These are phyloP conservation scores for Botrylloides violaceus DNA, from an alignment of 23 tunicate species.

Conservation along the genomic window DNA sequence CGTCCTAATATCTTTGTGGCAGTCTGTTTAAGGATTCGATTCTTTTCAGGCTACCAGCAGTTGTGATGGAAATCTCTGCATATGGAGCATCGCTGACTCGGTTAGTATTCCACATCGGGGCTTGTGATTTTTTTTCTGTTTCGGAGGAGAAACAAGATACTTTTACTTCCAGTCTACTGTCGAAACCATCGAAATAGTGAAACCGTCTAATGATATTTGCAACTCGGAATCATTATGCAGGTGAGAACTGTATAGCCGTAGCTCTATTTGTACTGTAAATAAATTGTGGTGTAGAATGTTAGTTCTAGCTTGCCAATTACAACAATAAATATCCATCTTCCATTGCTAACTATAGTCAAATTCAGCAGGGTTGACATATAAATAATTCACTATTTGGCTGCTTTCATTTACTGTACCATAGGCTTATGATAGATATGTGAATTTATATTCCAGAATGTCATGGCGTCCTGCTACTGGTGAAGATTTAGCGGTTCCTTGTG, in stretches of 20 bases:
- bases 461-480: slow-evolving; percentile 97
- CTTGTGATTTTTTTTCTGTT: not conserved
- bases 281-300: no score
- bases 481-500: slow-evolving; percentile 76
- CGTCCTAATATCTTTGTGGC: no score
- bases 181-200: slow-evolving; percentile 31
- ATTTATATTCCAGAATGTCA: slow-evolving; percentile 63
- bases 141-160: not conserved
- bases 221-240: slow-evolving; percentile 45
- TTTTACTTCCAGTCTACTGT: slow-evolving; percentile 34
- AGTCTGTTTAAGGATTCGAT: no score
- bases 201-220: slow-evolving; percentile 64
- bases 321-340: no score
- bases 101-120: slow-evolving; percentile 8
- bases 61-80: slow-evolving; percentile 72
- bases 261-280: no score
- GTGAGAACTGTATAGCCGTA: no score
- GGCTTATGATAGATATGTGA: no score
- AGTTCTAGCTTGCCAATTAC: no score
- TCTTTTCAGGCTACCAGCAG: slow-evolving; percentile 65
- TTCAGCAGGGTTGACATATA: no score
- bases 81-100: slow-evolving; percentile 49
- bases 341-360: no score
- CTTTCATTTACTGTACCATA: no score
- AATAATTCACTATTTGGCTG: no score